Percentiles rank a stretch among this genome's conserved stretches.
Evolutionary conservation across 1,140 invertebrate species (phyloP).

Genomic region (Phymastichus coffea): DNA sequence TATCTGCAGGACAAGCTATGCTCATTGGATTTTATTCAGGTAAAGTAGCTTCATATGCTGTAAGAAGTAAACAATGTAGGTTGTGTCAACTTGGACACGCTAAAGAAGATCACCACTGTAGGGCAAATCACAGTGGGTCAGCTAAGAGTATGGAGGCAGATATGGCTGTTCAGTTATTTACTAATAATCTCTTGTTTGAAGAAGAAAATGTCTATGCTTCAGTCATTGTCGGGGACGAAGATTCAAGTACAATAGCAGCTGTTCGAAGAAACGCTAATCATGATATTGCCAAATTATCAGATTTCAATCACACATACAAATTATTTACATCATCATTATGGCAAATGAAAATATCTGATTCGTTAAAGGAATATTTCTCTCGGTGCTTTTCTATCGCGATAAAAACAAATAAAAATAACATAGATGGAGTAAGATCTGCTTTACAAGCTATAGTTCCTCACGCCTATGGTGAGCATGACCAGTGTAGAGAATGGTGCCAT

Average conservation of each 20-base stretch:
- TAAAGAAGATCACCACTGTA: slow-evolving; percentile 13
- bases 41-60: neutral
- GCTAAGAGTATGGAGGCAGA: slow-evolving; percentile 33
- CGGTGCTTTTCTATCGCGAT: neutral
- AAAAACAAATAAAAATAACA: slow-evolving; percentile 12
- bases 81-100: neutral
- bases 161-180: slow-evolving; percentile 29
- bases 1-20: neutral
- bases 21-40: neutral
- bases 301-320: too few relatives aligned
- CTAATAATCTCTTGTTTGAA: slow-evolving; percentile 25
- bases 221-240: slow-evolving; percentile 25
- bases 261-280: neutral
- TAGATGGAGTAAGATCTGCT: neutral
- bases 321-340: slow-evolving; percentile 11
- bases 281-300: slow-evolving; percentile 11
- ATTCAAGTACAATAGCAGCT: slow-evolving; percentile 11
- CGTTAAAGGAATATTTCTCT: slow-evolving; percentile 16
- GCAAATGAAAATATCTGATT: neutral
- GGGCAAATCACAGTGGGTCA: slow-evolving; percentile 6
- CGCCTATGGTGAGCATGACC: neutral
- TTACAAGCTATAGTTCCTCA: neutral
- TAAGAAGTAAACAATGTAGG: neutral
- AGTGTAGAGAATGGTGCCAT: neutral
- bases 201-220: neutral